Conservation (phyloP, 30 jellyfish, hydroid and myxozoan species). For the Clytia hemisphaerica region DNA sequence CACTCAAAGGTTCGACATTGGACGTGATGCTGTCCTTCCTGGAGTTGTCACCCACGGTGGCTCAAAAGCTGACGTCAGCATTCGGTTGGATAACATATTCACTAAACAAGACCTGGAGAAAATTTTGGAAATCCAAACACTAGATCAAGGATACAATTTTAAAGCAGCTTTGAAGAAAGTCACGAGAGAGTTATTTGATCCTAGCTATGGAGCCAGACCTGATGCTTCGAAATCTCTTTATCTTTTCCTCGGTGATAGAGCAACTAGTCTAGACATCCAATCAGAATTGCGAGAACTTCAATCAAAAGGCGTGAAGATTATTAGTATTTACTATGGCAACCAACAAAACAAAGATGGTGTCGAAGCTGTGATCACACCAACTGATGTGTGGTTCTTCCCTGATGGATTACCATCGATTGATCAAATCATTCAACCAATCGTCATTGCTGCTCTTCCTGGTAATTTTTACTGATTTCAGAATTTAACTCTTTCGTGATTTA, state of each 20-base stretch:
- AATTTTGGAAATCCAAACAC: constrained; percentile 4
- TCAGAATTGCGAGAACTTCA: constrained; percentile 11
- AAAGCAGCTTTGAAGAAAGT: constrained; percentile 50
- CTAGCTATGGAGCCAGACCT: constrained; percentile 64
- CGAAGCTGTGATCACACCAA: constrained; percentile 16
- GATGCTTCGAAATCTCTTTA: constrained; percentile 62
- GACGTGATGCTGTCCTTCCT: constrained; percentile 28
- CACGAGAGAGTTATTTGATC: constrained; percentile 41
- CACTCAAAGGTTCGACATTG: constrained; percentile 21
- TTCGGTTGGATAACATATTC: constrained; percentile 27
- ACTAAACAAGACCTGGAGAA: not conserved
- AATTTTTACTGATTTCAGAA: not conserved
- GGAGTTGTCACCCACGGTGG: constrained; percentile 39
- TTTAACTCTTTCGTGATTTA: too few relatives aligned
- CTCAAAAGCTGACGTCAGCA: constrained; percentile 10
- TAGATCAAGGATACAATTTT: constrained; percentile 7
- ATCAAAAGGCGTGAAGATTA: constrained; percentile 33
- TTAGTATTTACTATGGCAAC: constrained; percentile 43
- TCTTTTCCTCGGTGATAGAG: constrained; percentile 27
- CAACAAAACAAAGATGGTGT: constrained; percentile 18
- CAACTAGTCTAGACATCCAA: constrained; percentile 1
- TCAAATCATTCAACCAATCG: constrained; percentile 32
- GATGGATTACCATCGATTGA: constrained; percentile 32
- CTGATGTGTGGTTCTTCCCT: constrained; percentile 48
- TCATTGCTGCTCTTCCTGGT: constrained; percentile 53